Conservation (phyloP, 2,888 invertebrate species). For the Choreutis nemorana region DNA sequence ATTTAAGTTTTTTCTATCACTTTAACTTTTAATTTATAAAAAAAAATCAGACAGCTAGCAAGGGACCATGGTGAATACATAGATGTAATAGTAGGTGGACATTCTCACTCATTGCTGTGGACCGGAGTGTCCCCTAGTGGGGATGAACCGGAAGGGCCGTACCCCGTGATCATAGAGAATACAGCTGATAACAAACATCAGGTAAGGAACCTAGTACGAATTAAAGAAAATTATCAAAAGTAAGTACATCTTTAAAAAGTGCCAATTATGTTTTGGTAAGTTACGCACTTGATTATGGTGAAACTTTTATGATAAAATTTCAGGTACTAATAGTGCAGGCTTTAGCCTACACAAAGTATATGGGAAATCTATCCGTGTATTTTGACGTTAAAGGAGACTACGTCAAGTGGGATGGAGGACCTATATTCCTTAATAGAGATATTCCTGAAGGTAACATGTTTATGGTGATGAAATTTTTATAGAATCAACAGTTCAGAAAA, state of each 20-base stretch:
- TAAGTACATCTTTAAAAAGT: no score
- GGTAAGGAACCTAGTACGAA: no score
- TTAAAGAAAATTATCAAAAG: no score
- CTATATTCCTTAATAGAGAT: conserved; percentile 69
- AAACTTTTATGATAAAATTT: no score
- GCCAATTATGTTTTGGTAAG: no score
- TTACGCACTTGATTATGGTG: no score
- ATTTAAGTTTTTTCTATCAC: no score
- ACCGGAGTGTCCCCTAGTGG: conserved; percentile 64
- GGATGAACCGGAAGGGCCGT: conserved; percentile 68
- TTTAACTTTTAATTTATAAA: no score
- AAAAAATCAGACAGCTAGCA: conserved; percentile 72
- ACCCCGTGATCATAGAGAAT: conserved; percentile 69
- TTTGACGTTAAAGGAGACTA: conserved; percentile 77
- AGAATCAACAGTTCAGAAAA: no score
- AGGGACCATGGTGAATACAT: conserved; percentile 70
- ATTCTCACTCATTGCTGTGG: conserved; percentile 82
- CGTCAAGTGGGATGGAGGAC: conserved; percentile 73
- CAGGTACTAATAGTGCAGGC: conserved; percentile 77
- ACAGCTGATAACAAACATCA: conserved; percentile 27
- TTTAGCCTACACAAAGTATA: conserved; percentile 76
- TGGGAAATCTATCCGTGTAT: conserved; percentile 77
- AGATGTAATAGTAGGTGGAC: conserved; percentile 85
- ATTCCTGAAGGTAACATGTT: conserved; percentile 74
- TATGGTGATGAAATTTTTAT: no score